A percentile compares a stretch with the other conserved stretches of the same genome.
Conservation (phyloP, 2,888 invertebrate species). For the Trichogramma dendrolimi region DNA sequence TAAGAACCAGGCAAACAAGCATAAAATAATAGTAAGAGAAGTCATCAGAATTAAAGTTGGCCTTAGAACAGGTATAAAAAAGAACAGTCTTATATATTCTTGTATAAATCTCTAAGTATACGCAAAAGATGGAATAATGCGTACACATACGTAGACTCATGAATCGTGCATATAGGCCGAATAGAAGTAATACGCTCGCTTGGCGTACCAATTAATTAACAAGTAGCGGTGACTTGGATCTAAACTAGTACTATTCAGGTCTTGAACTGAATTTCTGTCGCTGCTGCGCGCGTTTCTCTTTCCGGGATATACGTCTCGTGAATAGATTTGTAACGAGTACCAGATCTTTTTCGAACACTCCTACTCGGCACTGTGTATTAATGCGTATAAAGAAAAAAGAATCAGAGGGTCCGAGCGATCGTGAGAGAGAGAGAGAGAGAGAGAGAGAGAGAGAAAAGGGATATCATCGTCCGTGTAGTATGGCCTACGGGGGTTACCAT, state of each 20-base stretch:
- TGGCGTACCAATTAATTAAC: constrained; percentile 25
- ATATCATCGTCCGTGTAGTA: constrained; percentile 11
- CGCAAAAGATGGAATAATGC: constrained; percentile 25
- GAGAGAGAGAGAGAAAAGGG: constrained; percentile 22
- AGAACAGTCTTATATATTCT: background rate
- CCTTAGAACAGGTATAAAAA: constrained; percentile 19
- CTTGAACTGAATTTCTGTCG: background rate
- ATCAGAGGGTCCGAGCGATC: constrained; percentile 35
- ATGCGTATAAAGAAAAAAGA: constrained; percentile 30
- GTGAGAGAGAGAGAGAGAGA: constrained; percentile 33
- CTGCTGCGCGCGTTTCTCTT: constrained; percentile 33
- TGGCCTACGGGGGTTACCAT: background rate
- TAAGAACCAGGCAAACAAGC: background rate
- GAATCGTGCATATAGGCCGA: too few species aligned
- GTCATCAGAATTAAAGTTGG: too few species aligned
- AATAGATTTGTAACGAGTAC: constrained; percentile 52
- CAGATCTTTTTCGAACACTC: constrained; percentile 28
- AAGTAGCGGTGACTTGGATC: constrained; percentile 7
- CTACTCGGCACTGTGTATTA: constrained; percentile 28
- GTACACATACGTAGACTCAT: background rate
- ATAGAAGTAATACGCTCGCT: background rate
- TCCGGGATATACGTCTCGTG: constrained; percentile 44
- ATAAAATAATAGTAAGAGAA: background rate
- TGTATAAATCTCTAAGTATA: constrained; percentile 13
- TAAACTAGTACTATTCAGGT: constrained; percentile 12